Percentiles rank a stretch among this genome's conserved stretches.
These are phyloP conservation scores for Nysson spinosus DNA, from an alignment of 2,888 invertebrate species.

Conservation along the genomic window DNA sequence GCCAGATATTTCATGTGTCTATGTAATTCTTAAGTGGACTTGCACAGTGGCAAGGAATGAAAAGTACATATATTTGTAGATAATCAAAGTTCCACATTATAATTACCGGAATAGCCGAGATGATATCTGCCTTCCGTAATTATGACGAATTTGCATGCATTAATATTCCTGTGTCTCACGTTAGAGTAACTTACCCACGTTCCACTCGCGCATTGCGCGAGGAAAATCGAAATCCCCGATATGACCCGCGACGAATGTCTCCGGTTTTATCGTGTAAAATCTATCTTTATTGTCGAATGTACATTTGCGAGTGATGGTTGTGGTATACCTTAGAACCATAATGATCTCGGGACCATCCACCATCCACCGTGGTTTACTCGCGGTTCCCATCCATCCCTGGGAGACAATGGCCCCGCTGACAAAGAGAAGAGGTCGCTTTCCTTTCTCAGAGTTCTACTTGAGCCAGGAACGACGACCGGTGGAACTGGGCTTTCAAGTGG, in stretches of 20 bases:
- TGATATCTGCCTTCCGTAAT: not conserved
- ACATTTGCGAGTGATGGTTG: conserved; percentile 2
- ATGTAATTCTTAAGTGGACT: not conserved
- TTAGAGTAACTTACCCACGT: not conserved
- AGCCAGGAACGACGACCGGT: conserved; percentile 38
- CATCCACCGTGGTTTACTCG: conserved; percentile 27
- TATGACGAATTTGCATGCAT: not conserved
- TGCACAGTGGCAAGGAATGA: too few relatives aligned
- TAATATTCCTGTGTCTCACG: not conserved
- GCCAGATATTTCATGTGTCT: not conserved
- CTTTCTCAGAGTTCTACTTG: conserved; percentile 59
- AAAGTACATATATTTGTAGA: too few relatives aligned
- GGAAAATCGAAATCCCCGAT: conserved; percentile 9
- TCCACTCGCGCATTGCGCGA: not conserved
- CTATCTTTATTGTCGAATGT: conserved; percentile 45
- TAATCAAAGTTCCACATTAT: too few relatives aligned
- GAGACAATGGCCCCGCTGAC: conserved; percentile 59
- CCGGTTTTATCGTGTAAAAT: conserved; percentile 25
- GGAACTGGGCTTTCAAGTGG: conserved; percentile 27
- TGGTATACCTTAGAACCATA: too few relatives aligned
- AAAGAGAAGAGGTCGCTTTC: conserved; percentile 64
- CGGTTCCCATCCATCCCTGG: conserved; percentile 57
- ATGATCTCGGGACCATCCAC: conserved; percentile 46
- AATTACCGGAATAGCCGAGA: not conserved
- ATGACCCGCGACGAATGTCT: conserved; percentile 17